Conservation (phyloP, 1,140 invertebrate species). For the Carposina sasakii region DNA sequence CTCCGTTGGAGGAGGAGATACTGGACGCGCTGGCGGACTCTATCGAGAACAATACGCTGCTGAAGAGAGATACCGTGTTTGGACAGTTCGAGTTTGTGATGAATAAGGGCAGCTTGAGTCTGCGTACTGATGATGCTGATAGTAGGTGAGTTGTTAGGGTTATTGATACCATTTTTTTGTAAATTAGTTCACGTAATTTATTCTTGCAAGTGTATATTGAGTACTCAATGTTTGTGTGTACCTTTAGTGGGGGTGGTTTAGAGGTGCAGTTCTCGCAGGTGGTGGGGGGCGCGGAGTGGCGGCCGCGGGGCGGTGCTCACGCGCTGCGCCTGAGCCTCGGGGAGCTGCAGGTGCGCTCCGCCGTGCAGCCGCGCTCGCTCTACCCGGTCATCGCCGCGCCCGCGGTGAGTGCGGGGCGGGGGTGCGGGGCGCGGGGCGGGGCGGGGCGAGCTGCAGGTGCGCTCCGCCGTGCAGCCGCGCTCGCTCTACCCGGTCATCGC, state of each 20-base stretch:
- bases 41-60: constrained; percentile 89
- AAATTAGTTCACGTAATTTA: no score
- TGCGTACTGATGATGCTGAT: constrained; percentile 69
- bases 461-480: no score
- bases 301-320: constrained; percentile 86
- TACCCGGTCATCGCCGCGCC: constrained; percentile 85
- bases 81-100: constrained; percentile 93
- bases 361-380: constrained; percentile 82
- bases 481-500: no score
- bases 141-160: constrained; percentile 23
- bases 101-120: constrained; percentile 83
- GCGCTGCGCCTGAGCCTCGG: constrained; percentile 88
- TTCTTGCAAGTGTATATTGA: no score
- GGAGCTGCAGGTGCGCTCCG: constrained; percentile 85
- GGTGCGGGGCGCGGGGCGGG: no score
- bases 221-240: no score
- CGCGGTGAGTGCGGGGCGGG: no score
- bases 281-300: constrained; percentile 82
- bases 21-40: constrained; percentile 85
- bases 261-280: constrained; percentile 90
- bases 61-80: constrained; percentile 92
- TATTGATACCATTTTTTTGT: no score
- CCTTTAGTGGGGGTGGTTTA: no score
- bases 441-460: no score
- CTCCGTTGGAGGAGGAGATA: constrained; percentile 81